phyloP scores from a whole-genome alignment of 35 echinoderm and acorn worm species.

The Chiridota heheva region DNA sequence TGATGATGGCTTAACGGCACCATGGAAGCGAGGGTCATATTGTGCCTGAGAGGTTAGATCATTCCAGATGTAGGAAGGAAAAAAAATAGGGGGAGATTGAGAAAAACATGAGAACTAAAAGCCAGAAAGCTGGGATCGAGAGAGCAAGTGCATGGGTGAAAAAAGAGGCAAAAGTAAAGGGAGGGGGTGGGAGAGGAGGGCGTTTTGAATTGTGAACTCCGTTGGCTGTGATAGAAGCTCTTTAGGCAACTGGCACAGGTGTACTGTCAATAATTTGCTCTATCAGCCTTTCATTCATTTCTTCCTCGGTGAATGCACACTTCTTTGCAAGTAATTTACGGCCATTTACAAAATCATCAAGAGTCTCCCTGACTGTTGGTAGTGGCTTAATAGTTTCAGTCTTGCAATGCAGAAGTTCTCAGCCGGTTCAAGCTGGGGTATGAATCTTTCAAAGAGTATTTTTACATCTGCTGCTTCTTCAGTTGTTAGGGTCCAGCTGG shows the following conservation, averaged over 20 bases:
- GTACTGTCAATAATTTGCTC: conserved; percentile 51
- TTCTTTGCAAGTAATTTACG: conserved; percentile 5
- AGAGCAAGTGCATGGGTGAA: too few relatives aligned
- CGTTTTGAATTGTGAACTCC: conserved; percentile 10
- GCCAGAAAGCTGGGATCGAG: too few relatives aligned
- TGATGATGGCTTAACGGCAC: too few relatives aligned
- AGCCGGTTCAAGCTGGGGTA: conserved; percentile 5
- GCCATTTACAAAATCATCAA: conserved; percentile 25
- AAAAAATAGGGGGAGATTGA: too few relatives aligned
- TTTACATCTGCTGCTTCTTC: not conserved
- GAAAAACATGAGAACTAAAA: too few relatives aligned
- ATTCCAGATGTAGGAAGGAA: too few relatives aligned
- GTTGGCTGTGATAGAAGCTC: conserved; percentile 11
- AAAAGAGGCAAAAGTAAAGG: too few relatives aligned
- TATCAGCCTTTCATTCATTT: conserved; percentile 20
- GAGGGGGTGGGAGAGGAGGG: too few relatives aligned
- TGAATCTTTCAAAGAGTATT: not conserved
- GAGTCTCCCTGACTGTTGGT: conserved; percentile 6
- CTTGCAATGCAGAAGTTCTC: conserved; percentile 18
- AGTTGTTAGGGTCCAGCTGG: not conserved
- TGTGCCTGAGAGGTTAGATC: too few relatives aligned
- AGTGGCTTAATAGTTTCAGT: not conserved
- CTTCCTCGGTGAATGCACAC: conserved; percentile 12
- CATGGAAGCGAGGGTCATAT: too few relatives aligned
- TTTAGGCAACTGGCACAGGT: conserved; percentile 43